Conservation (phyloP, 2,113 vertebrate species). For the Paraplagusia blochii region DNA sequence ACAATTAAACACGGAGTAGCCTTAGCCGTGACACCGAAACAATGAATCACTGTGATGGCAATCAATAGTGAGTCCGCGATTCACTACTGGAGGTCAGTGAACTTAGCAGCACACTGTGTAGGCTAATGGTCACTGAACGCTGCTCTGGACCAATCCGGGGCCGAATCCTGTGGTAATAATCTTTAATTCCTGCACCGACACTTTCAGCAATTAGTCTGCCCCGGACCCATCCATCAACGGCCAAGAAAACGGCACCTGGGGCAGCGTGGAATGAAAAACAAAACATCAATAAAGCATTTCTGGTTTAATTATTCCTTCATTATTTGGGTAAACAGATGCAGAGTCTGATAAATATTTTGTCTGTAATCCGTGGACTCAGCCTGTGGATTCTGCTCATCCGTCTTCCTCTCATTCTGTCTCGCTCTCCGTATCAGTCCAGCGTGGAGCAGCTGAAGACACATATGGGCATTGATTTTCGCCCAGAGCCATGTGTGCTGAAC, state of each 20-base stretch:
- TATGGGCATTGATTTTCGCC: slow-evolving; percentile 80
- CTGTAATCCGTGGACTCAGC: slow-evolving; percentile 45
- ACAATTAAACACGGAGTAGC: slow-evolving; percentile 61
- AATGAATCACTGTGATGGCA: slow-evolving; percentile 50
- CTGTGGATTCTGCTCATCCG: slow-evolving; percentile 40
- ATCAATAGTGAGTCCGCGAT: slow-evolving; percentile 65
- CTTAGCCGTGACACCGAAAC: slow-evolving; percentile 52
- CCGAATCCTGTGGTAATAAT: slow-evolving; percentile 54
- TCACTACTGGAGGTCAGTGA: slow-evolving; percentile 58
- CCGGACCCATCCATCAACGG: slow-evolving; percentile 48
- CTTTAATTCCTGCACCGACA: slow-evolving; percentile 55
- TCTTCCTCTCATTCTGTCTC: slow-evolving; percentile 41
- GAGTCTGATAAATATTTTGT: slow-evolving; percentile 62
- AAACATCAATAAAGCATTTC: slow-evolving; percentile 58
- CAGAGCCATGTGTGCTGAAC: slow-evolving; percentile 73
- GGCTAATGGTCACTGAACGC: slow-evolving; percentile 64
- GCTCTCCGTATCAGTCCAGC: slow-evolving; percentile 65
- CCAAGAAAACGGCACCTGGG: slow-evolving; percentile 58
- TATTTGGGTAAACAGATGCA: slow-evolving; percentile 65
- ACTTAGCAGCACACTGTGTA: slow-evolving; percentile 42
- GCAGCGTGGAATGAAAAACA: slow-evolving; percentile 40
- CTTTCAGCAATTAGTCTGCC: slow-evolving; percentile 60
- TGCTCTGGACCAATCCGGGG: slow-evolving; percentile 45
- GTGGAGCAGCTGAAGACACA: slow-evolving; percentile 75
- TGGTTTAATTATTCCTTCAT: slow-evolving; percentile 65